phyloP scores from a whole-genome alignment of 2,113 vertebrate genomes.

The Notothenia rossii region DNA sequence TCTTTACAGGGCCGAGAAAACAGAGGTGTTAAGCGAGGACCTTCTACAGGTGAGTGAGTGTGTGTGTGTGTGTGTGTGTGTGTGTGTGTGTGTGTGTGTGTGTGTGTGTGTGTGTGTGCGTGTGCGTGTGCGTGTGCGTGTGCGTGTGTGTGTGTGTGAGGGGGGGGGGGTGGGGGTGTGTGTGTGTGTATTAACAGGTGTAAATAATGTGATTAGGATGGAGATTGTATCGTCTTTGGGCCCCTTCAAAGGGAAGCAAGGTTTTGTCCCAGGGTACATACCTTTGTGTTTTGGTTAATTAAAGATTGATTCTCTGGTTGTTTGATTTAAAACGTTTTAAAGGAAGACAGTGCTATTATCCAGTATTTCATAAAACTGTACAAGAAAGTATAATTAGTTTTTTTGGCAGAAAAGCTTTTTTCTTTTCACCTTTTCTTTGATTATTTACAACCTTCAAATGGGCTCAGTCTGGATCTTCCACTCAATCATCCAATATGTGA shows the following conservation, averaged over 20 bases:
- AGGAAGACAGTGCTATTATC: neutral
- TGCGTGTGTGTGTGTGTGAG: neutral
- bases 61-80: neutral
- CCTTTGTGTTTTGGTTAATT: neutral
- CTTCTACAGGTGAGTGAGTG: constrained; percentile 90
- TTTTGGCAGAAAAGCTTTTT: neutral
- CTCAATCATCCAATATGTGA: neutral
- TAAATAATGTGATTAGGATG: constrained; percentile 27
- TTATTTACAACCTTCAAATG: neutral
- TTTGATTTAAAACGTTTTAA: neutral
- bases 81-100: neutral
- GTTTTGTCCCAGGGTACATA: neutral
- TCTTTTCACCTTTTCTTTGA: neutral
- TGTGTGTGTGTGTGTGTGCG: constrained; percentile 72
- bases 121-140: neutral
- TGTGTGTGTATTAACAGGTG: constrained; percentile 67
- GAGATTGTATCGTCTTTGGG: neutral
- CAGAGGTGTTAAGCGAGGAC: constrained; percentile 95
- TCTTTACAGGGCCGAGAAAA: constrained; percentile 93
- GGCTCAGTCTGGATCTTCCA: neutral
- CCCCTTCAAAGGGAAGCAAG: neutral
- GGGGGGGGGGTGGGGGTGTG: constrained; percentile 78
- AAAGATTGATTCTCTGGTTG: neutral
- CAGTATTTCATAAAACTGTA: neutral
- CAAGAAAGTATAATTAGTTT: neutral